These are phyloP conservation scores for Gadopsis marmoratus DNA, from an alignment of 2,797 vertebrate species.

Conservation along the genomic window DNA sequence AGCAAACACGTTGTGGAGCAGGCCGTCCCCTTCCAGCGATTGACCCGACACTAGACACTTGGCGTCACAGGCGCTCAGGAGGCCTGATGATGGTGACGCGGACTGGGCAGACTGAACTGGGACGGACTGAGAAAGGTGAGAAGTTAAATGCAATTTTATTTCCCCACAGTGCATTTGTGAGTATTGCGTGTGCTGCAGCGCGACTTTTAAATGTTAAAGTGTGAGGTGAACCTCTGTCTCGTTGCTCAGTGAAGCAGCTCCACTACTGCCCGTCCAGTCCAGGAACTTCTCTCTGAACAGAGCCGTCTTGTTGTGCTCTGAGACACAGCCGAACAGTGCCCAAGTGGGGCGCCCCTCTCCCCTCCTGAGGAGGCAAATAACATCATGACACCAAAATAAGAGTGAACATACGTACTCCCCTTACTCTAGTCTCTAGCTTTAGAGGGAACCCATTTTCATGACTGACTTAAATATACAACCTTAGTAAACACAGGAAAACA, in stretches of 20 bases:
- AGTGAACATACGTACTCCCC: not conserved
- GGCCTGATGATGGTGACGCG: slow-evolving; percentile 39
- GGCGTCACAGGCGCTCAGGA: slow-evolving; percentile 78
- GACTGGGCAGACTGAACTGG: slow-evolving; percentile 30
- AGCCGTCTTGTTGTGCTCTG: slow-evolving; percentile 80
- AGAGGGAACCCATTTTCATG: not conserved
- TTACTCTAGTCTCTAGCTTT: not conserved
- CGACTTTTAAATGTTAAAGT: not conserved
- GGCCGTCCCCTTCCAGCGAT: slow-evolving; percentile 23
- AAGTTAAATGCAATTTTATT: not conserved
- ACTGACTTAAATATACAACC: not conserved
- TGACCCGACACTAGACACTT: slow-evolving; percentile 77
- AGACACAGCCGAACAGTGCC: slow-evolving; percentile 84
- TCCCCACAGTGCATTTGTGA: not conserved
- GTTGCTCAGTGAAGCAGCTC: slow-evolving; percentile 3
- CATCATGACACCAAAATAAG: not conserved
- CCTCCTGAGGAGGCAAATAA: slow-evolving; percentile 63
- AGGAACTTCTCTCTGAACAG: slow-evolving; percentile 88
- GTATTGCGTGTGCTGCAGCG: not conserved
- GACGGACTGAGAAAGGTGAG: slow-evolving; percentile 14
- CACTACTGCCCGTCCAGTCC: slow-evolving; percentile 69
- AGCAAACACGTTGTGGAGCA: slow-evolving; percentile 62
- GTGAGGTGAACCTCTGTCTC: slow-evolving; percentile 70
- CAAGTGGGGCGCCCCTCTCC: slow-evolving; percentile 85
- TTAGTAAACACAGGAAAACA: not conserved